Conservation (phyloP, 2,113 vertebrate genomes). For the Cairina moschata region DNA sequence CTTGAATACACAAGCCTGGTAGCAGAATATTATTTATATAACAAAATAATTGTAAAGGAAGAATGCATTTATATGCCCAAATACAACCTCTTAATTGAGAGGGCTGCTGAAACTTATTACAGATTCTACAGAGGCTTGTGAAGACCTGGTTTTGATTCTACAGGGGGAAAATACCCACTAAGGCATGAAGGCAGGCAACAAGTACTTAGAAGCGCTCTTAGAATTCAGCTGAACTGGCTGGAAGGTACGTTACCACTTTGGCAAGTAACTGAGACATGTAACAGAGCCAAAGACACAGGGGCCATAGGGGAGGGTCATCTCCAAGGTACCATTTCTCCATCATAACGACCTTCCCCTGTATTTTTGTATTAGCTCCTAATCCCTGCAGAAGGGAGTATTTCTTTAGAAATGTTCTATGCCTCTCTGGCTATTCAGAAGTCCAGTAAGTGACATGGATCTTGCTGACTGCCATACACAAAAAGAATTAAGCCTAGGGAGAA, state of each 20-base stretch:
- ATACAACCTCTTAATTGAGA: neutral
- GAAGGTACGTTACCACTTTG: rapidly evolving
- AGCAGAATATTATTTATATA: neutral
- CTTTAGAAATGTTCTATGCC: neutral
- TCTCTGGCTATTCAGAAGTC: neutral
- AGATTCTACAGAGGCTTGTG: neutral
- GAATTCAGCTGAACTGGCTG: neutral
- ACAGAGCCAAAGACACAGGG: neutral
- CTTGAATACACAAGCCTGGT: rapidly evolving
- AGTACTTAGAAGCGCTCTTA: neutral
- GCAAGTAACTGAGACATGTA: neutral
- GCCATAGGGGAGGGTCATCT: neutral
- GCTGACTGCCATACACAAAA: neutral
- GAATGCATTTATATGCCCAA: neutral
- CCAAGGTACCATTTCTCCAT: neutral
- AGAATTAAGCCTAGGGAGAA: neutral
- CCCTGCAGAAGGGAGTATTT: neutral
- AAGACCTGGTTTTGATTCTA: neutral
- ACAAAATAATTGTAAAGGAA: neutral
- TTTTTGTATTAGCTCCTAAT: neutral
- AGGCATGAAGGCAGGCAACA: neutral
- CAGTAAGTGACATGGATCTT: too few species aligned
- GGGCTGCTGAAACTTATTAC: neutral
- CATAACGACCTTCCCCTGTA: too few species aligned
- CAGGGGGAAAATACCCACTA: too few species aligned